Conservation (phyloP, 53 echinoderm and acorn worm species). For the Arbacia lixula region DNA sequence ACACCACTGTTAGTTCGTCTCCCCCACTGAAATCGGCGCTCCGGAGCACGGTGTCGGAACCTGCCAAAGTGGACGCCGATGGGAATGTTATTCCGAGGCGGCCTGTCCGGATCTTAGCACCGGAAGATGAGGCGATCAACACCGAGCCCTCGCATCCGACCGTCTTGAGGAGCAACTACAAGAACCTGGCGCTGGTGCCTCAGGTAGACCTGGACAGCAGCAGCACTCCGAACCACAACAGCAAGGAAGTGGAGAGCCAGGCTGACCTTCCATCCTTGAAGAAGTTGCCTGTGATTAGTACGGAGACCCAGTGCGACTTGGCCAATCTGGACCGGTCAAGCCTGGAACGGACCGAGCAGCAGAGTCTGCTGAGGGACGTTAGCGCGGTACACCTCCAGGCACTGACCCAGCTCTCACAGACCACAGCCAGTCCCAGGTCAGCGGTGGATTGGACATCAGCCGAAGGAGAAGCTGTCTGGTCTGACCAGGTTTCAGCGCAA, state of each 20-base stretch:
- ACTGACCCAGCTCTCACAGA: conserved; percentile 46
- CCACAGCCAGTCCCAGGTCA: conserved; percentile 6
- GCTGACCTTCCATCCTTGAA: background rate
- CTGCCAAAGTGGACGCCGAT: conserved; percentile 44
- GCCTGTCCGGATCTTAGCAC: conserved; percentile 83
- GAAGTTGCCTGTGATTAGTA: background rate
- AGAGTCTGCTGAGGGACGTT: conserved; percentile 6
- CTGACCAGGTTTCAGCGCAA: background rate
- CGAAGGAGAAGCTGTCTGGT: conserved; percentile 36
- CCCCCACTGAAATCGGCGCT: conserved; percentile 90
- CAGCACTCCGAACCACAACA: too few species aligned
- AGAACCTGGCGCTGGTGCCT: conserved; percentile 35
- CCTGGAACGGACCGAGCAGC: conserved; percentile 21
- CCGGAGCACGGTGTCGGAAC: conserved; percentile 65
- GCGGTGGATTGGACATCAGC: conserved; percentile 7
- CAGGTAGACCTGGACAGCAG: conserved; percentile 5
- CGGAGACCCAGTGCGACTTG: conserved; percentile 30
- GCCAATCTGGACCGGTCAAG: background rate
- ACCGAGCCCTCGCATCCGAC: conserved; percentile 15
- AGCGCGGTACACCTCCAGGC: conserved; percentile 41
- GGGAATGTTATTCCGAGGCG: conserved; percentile 72
- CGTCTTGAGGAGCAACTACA: conserved; percentile 28
- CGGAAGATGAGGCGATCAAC: conserved; percentile 39
- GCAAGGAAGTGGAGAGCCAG: background rate
- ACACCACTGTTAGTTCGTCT: background rate